Evolutionary conservation across 2,113 vertebrate genomes (phyloP).

Genomic region (Tetrax tetrax): DNA sequence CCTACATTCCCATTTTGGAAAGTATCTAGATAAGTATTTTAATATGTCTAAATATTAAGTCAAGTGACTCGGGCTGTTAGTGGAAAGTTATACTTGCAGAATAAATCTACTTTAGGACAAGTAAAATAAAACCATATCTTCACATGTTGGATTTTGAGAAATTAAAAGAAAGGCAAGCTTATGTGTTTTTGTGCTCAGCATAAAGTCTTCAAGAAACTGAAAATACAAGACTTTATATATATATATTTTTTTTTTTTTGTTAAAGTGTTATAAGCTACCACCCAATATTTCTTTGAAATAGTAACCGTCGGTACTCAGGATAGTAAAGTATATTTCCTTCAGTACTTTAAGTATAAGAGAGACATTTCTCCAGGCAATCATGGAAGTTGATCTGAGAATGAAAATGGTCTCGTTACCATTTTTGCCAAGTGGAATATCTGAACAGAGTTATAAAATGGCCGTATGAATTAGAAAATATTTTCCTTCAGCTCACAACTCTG

Average conservation of each 20-base stretch:
- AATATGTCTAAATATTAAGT: neutral
- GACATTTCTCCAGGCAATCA: neutral
- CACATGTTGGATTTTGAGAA: neutral
- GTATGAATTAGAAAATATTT: neutral
- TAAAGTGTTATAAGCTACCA: neutral
- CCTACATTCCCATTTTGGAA: neutral
- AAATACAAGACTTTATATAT: neutral
- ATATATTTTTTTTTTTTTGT: neutral
- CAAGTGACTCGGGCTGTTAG: neutral
- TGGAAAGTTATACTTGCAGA: neutral
- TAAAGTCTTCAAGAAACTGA: neutral
- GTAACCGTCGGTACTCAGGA: neutral
- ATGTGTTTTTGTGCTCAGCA: neutral
- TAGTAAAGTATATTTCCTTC: neutral
- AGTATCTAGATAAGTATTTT: neutral
- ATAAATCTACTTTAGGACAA: neutral
- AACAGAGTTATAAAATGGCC: neutral
- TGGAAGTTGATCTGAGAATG: neutral
- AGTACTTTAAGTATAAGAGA: neutral
- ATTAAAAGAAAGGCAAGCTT: neutral
- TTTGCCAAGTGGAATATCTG: neutral
- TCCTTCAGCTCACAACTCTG: neutral
- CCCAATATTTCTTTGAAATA: neutral
- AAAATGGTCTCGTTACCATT: neutral
- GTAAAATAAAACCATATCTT: neutral